Base-by-base conservation (phyloP, 2,797 vertebrate genomes). In the Lindbergichthys nudifrons region DNA sequence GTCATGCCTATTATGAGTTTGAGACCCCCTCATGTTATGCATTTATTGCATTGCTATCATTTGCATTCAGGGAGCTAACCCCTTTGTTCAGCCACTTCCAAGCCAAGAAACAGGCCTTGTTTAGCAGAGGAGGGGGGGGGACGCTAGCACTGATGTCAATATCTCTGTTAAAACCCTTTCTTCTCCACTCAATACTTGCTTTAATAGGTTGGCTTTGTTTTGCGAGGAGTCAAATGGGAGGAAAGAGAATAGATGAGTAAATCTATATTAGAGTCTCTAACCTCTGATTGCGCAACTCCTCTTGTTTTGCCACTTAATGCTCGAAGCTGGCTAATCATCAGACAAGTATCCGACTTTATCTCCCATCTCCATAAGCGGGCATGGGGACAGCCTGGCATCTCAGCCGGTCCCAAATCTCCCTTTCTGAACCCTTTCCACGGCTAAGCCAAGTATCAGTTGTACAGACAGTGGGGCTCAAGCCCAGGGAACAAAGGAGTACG, bases 201-300 rank as follows among this genome's bases (percentile, higher is more conserved):
- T 88, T 94, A 93, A 93, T 92, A 85, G 89, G 84, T 77, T 86
- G 87, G 81, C 87, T 92, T 93, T 93, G 86, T 87, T 90, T 92
- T 77, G 69, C 58, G 14, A 77, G 53, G 82, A 92, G 88, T 93
- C 81, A 86, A 87, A 93, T 75, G 76, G 79, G 80, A 85, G 83
- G 73, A 81, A 86, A 85, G 83, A 91, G 78, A 89, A 85, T 52
- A 87, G 87, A 91, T 87, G 87, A 87, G 88, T 91, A 86, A 92
- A 93, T 93, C 92, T 79, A 88, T 93, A 90, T 88, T 80, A 82
- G 75, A 79, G 84, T 88, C 87, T 90, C 91, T 89, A 90, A 87
- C 82, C 88, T 86, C 91, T 85, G 84, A 92, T 90, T 88, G 86
- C 83, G 84, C 77, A 67, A 87, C 80, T 84, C 82, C 68, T 77